A percentile compares a stretch with the other conserved stretches of the same genome.
phyloP scores from a whole-genome alignment of 2,888 invertebrate genomes.

The Metopia argyrocephala region DNA sequence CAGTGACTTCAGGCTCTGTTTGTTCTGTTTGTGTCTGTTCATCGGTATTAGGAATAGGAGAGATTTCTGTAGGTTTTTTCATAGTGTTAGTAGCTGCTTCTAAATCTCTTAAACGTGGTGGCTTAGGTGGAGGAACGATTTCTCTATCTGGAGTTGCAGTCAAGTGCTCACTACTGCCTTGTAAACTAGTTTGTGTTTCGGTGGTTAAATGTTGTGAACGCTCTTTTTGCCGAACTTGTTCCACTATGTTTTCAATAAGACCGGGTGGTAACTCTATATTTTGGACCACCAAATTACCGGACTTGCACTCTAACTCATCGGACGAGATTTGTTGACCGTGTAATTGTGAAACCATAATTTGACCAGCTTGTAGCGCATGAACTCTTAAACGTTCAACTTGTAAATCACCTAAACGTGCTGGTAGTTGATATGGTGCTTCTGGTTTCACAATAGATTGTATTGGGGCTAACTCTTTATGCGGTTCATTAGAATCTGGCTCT shows the following conservation, averaged over 20 bases:
- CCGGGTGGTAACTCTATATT: conserved; percentile 85
- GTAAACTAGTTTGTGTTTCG: conserved; percentile 78
- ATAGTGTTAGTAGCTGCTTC: conserved; percentile 28
- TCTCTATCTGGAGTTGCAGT: conserved; percentile 54
- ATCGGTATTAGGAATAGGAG: conserved; percentile 68
- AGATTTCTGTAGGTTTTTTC: background rate
- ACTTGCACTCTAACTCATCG: conserved; percentile 85
- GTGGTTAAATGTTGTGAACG: conserved; percentile 71
- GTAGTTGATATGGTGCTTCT: conserved; percentile 62
- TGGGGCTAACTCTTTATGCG: conserved; percentile 47
- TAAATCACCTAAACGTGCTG: conserved; percentile 82
- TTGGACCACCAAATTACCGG: conserved; percentile 83
- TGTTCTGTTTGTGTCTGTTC: conserved; percentile 74
- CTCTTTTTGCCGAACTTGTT: conserved; percentile 77
- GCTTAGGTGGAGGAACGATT: conserved; percentile 71
- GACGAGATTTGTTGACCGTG: conserved; percentile 87
- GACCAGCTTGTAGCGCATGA: conserved; percentile 87
- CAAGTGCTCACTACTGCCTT: conserved; percentile 69
- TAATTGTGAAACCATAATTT: conserved; percentile 89
- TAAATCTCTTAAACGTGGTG: conserved; percentile 69
- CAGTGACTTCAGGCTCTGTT: conserved; percentile 12
- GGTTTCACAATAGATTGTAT: conserved; percentile 45
- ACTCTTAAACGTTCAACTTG: conserved; percentile 89
- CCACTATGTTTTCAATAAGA: conserved; percentile 84
- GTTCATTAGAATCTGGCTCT: conserved; percentile 53